Evolutionary conservation across 2,797 vertebrate genomes (phyloP).

Genomic region (Buceros bicornis): DNA sequence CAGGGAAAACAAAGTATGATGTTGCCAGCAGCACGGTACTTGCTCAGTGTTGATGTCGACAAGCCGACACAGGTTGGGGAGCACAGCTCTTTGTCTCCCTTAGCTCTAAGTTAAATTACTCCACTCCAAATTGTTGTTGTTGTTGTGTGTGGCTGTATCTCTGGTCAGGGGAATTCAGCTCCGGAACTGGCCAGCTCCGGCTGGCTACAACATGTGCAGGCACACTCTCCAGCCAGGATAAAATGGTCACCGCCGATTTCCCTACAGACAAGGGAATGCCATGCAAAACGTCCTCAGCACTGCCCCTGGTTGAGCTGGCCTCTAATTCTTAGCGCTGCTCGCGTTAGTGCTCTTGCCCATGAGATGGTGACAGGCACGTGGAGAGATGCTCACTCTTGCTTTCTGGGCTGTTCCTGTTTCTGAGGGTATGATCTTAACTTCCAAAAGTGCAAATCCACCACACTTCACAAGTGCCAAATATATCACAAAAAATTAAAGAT

Average conservation of each 20-base stretch:
- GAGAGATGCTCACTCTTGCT: not conserved
- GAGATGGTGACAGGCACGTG: rapidly evolving
- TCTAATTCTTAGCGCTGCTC: not conserved
- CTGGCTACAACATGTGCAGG: not conserved
- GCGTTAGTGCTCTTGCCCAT: not conserved
- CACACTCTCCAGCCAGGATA: not conserved
- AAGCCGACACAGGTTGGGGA: not conserved
- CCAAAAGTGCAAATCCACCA: not conserved
- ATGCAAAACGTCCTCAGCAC: not conserved
- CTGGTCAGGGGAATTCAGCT: not conserved
- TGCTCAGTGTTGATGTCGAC: not conserved
- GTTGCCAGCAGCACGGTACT: not conserved
- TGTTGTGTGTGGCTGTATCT: not conserved
- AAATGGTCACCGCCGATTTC: not conserved
- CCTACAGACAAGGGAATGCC: not conserved
- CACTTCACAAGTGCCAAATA: not conserved
- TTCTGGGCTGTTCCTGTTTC: not conserved
- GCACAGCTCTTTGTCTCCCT: not conserved
- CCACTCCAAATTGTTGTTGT: not conserved
- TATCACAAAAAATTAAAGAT: not conserved
- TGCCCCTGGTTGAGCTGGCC: not conserved
- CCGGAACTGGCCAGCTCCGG: not conserved
- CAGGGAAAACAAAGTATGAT: not conserved
- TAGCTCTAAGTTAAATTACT: not conserved
- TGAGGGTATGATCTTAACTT: not conserved